Base-by-base conservation (phyloP, 2,888 invertebrate genomes). In the Sisyra terminalis region DNA sequence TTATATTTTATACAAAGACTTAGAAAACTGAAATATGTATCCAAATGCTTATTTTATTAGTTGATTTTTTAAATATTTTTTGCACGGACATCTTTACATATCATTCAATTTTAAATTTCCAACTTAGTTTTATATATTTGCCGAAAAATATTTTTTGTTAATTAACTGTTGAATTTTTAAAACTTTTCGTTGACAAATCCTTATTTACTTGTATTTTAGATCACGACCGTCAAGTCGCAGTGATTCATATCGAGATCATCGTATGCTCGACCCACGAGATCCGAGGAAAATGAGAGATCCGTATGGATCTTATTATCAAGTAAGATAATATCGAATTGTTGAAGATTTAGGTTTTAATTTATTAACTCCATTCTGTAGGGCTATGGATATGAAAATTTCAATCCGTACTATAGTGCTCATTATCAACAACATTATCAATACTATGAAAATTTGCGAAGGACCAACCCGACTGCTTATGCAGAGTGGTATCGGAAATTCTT, bases 391-490 rank as follows among this genome's bases (percentile, higher is more conserved):
- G 48, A 46, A 45, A 57, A 60, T 11, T 70, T 68, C 47, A 74
- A 75, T 59, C 69, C 72, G 44, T 73, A 71, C 63, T 61, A 61
- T 57, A 66, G 68, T 48, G 75, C 74, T 59, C 70, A 73, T 38
- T 66, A 66, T 49, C 63, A 63, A 45, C 63, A 64, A 47, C 71
- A 75, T 55, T 78, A 78, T 61, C 73, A 76, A 55, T 85, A 84
- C 65, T 78, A 81, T 57, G 82, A 83, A 61, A 81, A 80, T 57
- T 66, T 87, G 58, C 73, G 84, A 3, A 69, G 75, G 45, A 75
- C 74, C 38, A 78, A 87, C 69, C 86, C 87, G 15, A 76, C 77
- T 53, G 80, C 79, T 16, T 87, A 87, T 64, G 70, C 80, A 48
- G 77, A 75, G 54, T 74, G 81, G 70, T 87, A 85, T 65, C 70